Base-by-base conservation (phyloP, 2,888 invertebrate genomes). In the Crepidodera aurea region DNA sequence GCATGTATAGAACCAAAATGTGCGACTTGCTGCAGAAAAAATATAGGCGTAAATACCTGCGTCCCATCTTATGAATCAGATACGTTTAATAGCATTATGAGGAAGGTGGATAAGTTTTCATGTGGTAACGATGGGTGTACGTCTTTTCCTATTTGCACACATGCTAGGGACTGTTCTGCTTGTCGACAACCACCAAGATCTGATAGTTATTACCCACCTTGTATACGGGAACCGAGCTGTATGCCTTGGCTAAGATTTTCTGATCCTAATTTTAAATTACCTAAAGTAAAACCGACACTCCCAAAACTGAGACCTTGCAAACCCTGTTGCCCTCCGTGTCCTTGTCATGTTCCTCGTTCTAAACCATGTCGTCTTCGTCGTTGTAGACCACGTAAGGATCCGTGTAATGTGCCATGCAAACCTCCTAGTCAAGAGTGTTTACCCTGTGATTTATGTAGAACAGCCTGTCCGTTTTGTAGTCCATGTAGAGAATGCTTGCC, bases 51-150 rank as follows among this genome's bases (percentile, higher is more conserved):
- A 7, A 48, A 48, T 16, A 48, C 48, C 8, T 48, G 48, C 29
- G 48, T 48, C 1, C 48, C 48, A 2, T 48, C 48, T 8, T 48
- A 27, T 29, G 48, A 48, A 29, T 22, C 48, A 13, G 48, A 48
- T 19, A 48, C 48, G 4, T 48, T 48, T 10, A 48, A 12, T 15
- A 48, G 48, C 15, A 15, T 27, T 16, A 48, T 48, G 48, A 48
- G 19, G 12, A 48, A 48, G 5, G 29, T 27, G 5, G 27, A 48
- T 16, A 25, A 19, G n/a, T 27, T 16, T 10, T 12, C 13, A 1
- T 48, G 48, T 29, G 27, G 27, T 0, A n/a, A 48, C 15, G 10
- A 25, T 6, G 48, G 27, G 3, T 48, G 48, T 15, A 13, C 48
- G 7, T 7, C 48, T 1, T 48, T 48, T 15, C 48, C 48, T 15